Base-by-base conservation (phyloP, 2,888 invertebrate genomes). In the Mylabris sibirica region DNA sequence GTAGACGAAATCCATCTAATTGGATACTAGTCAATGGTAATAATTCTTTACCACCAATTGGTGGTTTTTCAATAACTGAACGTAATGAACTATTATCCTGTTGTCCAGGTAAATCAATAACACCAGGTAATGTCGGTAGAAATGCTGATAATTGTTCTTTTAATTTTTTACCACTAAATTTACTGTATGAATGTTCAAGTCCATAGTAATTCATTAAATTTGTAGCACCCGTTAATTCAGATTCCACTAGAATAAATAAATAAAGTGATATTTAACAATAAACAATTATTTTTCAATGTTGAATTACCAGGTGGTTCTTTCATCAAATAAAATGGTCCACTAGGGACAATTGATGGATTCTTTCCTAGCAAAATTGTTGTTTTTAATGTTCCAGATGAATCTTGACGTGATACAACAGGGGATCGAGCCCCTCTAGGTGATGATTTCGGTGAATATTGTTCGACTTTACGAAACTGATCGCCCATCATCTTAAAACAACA, bases 251-350 rank as follows among this genome's bases (percentile, higher is more conserved):
- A 88, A 84, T 17, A 30, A 22, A 24, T 22, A 22, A 44, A 17
- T 5, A 34, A 34, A 49, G 22, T 24, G 59, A 65, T 60, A n/a
- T 66, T 59, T 61, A 57, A 41, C 22, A 41, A 41, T 49, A 20
- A 3, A 38, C 11, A 60, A 1, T 20, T 4, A 17, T 35, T n/a
- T n/a, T n/a, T 53, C 14, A 2, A 38, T 53, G 26, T 44, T 8
- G 6, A n/a, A 69, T 73, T 83, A 94, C 95, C 93, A 88, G 96
- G 96, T 82, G 95, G 94, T 87, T 97, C 97, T 89, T 96, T 97
- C 93, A 98, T 95, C 85, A 98, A 92, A 88, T 98, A 98, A 87
- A 98, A 98, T 80, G 98, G 98, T 81, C 98, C 98, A 87, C 96
- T 96, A 85, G 97, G 96, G 86, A 98, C 96, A 80, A 98, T 97